Percentiles rank a stretch among this genome's conserved stretches.
These are phyloP conservation scores for Zoroaster sp. DNA, from an alignment of 53 echinoderm and acorn worm genomes.

Conservation along the genomic window DNA sequence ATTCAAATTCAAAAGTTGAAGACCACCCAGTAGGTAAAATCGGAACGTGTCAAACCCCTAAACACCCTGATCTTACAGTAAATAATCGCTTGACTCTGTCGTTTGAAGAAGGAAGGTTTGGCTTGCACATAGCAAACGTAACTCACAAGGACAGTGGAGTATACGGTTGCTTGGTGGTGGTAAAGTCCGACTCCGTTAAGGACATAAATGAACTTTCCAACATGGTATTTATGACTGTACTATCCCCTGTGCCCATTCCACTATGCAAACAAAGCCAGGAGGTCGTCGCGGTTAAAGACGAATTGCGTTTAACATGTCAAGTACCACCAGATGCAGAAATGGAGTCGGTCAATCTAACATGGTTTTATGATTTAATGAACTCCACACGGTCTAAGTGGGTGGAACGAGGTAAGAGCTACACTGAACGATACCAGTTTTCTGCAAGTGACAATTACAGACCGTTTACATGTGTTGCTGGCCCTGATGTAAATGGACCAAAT, in stretches of 20 bases:
- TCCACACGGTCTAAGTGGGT: neutral
- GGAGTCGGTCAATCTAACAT: neutral
- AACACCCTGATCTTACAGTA: neutral
- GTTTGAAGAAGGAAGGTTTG: neutral
- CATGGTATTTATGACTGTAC: neutral
- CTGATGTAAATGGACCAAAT: neutral
- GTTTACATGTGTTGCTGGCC: conserved; percentile 6
- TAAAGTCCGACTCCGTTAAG: too few relatives aligned
- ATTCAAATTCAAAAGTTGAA: neutral
- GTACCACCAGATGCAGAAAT: neutral
- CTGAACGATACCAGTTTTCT: neutral
- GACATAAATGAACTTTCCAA: neutral
- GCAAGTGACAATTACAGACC: neutral
- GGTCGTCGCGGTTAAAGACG: neutral
- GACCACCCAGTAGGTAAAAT: neutral
- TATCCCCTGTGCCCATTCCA: neutral
- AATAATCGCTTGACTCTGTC: neutral
- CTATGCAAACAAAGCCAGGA: neutral
- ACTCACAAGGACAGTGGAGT: neutral
- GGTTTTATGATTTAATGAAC: neutral
- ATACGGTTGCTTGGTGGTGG: neutral
- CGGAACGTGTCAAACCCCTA: conserved; percentile 5
- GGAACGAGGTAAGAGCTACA: neutral
- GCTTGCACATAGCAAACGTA: neutral
- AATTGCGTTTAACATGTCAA: neutral